Evolutionary conservation across 2,797 vertebrate genomes (phyloP), one percentile per base, ranked within the genome.

Genomic region (Ammospiza maritima): DNA sequence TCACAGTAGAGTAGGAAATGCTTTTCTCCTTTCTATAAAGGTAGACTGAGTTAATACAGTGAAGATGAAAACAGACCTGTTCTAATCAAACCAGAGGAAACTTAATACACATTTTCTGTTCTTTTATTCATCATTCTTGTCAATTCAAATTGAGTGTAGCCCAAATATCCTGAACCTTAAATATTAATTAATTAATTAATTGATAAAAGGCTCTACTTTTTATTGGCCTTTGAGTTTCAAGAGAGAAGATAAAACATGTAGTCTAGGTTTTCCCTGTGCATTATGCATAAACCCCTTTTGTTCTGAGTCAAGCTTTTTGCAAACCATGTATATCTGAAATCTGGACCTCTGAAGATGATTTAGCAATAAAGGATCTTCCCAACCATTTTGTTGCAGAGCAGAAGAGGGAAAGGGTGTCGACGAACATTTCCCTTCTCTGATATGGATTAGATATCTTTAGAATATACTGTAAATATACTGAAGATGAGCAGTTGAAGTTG

Each of bases 11-110:
- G 22, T 16, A 79, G 54, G 60, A 89, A 91, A 58, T 73, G 20
- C 8, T 62, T 8, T 47, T 58, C 74, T 71, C 22, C 14, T 72
- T 81, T 81, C 42, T 69, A 60, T 45, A 66, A 58, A 89, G 19
- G 20, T 18, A 62, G 23, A 83, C 10, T 32, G 25, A 58, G 50
- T 29, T 71, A 79, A 77, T 77, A 82, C 1, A 5, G 16, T 51
- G 36, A 62, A 66, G 29, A 58, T 58, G 11, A 78, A 94, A 81
- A 75, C 22, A 72, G 11, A 56, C 19, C 16, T 62, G 4, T 50
- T 87, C 34, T 73, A 66, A 85, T 90, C 36, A 60, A 88, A 60
- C 32, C 23, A 81, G 47, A 80, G 22, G 16, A 73, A 94, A 89
- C 36, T 22, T 29, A 84, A 69, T 32, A 53, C 1, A 8, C 10